These are phyloP conservation scores for Synanceia verrucosa DNA, from an alignment of 2,797 vertebrate genomes.

Conservation along the genomic window DNA sequence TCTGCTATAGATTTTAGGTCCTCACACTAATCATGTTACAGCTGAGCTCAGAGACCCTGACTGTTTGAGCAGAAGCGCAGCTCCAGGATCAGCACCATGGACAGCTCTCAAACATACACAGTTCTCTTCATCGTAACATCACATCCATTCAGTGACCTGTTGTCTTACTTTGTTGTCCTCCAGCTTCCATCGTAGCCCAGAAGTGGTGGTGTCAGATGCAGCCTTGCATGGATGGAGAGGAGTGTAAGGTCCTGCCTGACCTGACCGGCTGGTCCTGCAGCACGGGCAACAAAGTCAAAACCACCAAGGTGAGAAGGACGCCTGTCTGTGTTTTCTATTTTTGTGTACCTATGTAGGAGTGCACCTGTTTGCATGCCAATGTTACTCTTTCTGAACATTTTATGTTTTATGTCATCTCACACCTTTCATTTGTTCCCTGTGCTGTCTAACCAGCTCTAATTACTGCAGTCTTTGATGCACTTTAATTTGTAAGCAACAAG, in stretches of 20 bases:
- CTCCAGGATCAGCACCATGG: slow-evolving; percentile 23
- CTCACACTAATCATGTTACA: slow-evolving; percentile 30
- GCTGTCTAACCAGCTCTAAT: background rate
- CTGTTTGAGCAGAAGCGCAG: background rate
- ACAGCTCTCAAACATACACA: background rate
- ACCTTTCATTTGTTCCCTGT: background rate
- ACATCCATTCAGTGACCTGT: background rate
- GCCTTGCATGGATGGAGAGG: slow-evolving; percentile 85
- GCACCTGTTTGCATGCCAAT: background rate
- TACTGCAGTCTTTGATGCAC: slow-evolving; percentile 22
- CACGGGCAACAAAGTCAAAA: slow-evolving; percentile 88
- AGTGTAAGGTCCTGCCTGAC: slow-evolving; percentile 85
- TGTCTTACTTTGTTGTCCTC: too few relatives aligned
- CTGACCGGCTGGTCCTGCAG: slow-evolving; percentile 87
- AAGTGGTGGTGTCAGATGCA: slow-evolving; percentile 90
- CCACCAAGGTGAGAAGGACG: slow-evolving; percentile 81
- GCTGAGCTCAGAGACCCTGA: slow-evolving; percentile 9
- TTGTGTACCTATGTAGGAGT: background rate
- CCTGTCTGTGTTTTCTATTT: background rate
- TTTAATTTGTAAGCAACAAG: slow-evolving; percentile 35
- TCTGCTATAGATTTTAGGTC: slow-evolving; percentile 35
- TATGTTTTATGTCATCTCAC: background rate
- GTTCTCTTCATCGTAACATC: too few relatives aligned
- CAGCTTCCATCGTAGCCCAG: slow-evolving; percentile 85
- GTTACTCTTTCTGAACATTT: background rate